Percentiles rank a stretch among this genome's conserved stretches.
Evolutionary conservation across 2,797 vertebrate genomes (phyloP).

Genomic region (Pseudocheirus occidentalis): DNA sequence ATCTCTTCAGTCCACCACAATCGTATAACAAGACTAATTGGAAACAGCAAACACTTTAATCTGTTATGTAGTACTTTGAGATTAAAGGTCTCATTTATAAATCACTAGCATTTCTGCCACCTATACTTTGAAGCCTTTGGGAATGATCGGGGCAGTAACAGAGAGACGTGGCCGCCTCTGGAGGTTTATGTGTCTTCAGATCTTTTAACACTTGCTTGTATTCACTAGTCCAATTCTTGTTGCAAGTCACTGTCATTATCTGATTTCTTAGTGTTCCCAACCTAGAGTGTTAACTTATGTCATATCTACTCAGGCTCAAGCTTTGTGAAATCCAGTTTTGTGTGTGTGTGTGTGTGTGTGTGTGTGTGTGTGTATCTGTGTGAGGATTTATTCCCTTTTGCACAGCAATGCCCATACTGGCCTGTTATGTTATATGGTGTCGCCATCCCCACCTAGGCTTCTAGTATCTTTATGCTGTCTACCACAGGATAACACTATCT

Average conservation of each 20-base stretch:
- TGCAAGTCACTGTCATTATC: neutral
- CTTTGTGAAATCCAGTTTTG: neutral
- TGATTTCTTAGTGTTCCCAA: neutral
- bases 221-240: neutral
- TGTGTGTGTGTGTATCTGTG: no score
- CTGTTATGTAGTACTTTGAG: slow-evolving; percentile 62
- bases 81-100: slow-evolving; percentile 71
- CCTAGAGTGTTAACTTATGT: neutral
- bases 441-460: neutral
- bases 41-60: slow-evolving; percentile 72
- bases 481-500: neutral
- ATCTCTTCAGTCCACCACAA: slow-evolving; percentile 35
- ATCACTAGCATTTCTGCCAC: slow-evolving; percentile 17
- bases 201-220: neutral
- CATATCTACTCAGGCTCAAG: neutral
- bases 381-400: neutral
- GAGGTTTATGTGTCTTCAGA: neutral
- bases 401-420: neutral
- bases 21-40: slow-evolving; percentile 76
- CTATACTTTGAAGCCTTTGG: slow-evolving; percentile 21
- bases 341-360: neutral
- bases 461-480: neutral
- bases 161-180: neutral
- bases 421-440: neutral
- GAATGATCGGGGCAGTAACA: slow-evolving; percentile 12